A percentile compares a stretch with the other conserved stretches of the same genome.
Conservation (phyloP, 2,113 vertebrate genomes). For the Sminthopsis crassicaudata region DNA sequence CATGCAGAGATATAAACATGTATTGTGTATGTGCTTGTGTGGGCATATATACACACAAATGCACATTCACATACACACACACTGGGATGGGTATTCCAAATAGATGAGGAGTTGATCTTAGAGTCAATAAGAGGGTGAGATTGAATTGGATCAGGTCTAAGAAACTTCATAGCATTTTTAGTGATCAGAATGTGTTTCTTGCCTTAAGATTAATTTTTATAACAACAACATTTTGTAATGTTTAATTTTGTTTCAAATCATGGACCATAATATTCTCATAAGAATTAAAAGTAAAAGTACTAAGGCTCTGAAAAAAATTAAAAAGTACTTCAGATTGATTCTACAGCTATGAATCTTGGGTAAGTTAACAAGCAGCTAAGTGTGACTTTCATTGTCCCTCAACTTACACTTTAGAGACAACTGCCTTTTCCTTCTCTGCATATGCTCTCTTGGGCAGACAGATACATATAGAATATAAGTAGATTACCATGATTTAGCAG, state of each 20-base stretch:
- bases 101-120: background rate
- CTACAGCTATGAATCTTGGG: background rate
- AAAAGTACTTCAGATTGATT: background rate
- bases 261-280: background rate
- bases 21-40: background rate
- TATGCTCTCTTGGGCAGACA: background rate
- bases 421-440: background rate
- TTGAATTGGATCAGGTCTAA: background rate
- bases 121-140: background rate
- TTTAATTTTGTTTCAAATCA: conserved; percentile 12
- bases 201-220: background rate
- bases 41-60: background rate
- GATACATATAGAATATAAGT: background rate
- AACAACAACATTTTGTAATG: background rate
- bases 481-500: background rate
- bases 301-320: background rate
- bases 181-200: background rate
- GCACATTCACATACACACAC: background rate
- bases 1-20: background rate
- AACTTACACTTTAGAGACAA: background rate
- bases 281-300: background rate
- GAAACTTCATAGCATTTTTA: background rate
- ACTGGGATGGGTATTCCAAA: background rate
- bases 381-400: background rate
- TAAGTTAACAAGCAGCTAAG: background rate